Evolutionary conservation across 2,797 vertebrate species (phyloP).

Genomic region (Brotula barbata): DNA sequence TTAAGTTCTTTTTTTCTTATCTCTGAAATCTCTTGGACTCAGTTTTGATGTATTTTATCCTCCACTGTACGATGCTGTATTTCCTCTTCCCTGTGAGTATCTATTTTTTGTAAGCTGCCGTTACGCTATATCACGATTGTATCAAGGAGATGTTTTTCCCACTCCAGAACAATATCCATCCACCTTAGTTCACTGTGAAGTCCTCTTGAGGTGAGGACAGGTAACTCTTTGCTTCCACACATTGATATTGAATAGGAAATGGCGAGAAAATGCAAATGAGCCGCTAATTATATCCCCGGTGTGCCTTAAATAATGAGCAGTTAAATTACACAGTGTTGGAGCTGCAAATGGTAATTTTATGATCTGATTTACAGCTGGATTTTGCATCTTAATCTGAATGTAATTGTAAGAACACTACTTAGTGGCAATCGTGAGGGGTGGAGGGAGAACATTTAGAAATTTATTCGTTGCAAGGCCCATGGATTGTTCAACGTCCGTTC

Average conservation of each 20-base stretch:
- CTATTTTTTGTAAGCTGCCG: too few relatives aligned
- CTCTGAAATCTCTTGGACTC: too few relatives aligned
- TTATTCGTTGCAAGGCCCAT: constrained; percentile 22
- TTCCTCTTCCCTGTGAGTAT: too few relatives aligned
- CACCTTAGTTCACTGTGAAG: too few relatives aligned
- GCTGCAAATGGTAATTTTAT: not conserved
- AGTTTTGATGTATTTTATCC: too few relatives aligned
- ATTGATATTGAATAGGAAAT: not conserved
- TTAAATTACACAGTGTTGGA: not conserved
- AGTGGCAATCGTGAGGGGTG: not conserved
- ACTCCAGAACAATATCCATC: too few relatives aligned
- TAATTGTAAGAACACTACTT: not conserved
- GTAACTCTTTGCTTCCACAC: too few relatives aligned
- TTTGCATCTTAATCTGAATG: not conserved
- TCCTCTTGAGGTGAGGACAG: too few relatives aligned
- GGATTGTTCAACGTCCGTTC: constrained; percentile 38
- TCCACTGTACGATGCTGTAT: too few relatives aligned
- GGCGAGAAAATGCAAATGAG: not conserved
- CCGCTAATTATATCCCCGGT: not conserved
- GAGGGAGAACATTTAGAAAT: not conserved
- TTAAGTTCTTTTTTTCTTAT: too few relatives aligned
- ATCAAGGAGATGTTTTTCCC: too few relatives aligned
- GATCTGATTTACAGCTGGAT: not conserved
- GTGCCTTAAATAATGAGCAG: not conserved
- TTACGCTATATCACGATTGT: too few relatives aligned